These are phyloP conservation scores for Carduelis carduelis DNA, from an alignment of 2,797 vertebrate genomes.

Conservation along the genomic window DNA sequence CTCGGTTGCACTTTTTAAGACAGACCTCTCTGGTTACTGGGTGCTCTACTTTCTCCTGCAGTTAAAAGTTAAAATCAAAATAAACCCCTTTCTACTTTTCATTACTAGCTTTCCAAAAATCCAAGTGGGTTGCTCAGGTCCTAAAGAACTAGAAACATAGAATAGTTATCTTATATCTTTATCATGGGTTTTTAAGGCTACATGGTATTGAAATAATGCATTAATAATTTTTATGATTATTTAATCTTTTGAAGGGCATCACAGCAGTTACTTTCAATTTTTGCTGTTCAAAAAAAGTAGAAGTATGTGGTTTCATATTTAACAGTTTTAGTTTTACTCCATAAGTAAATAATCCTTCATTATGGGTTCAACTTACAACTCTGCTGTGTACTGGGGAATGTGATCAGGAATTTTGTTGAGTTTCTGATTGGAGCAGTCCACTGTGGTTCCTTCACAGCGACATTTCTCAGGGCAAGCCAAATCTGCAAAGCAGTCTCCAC, in stretches of 20 bases:
- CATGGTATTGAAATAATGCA: not conserved
- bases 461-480: constrained; percentile 96
- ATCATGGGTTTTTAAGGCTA: not conserved
- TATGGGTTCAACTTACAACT: constrained; percentile 85
- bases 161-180: not conserved
- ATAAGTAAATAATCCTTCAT: not conserved
- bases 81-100: not conserved
- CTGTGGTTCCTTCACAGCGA: constrained; percentile 94
- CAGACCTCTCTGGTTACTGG: not conserved
- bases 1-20: not conserved
- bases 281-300: not conserved
- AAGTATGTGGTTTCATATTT: not conserved
- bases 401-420: constrained; percentile 94
- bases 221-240: not conserved
- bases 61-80: not conserved
- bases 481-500: constrained; percentile 96
- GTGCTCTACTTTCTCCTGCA: not conserved
- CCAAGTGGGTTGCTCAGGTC: not conserved
- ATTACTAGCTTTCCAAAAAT: not conserved
- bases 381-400: constrained; percentile 94
- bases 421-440: constrained; percentile 98
- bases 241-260: not conserved
- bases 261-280: not conserved
- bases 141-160: not conserved
- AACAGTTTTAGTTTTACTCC: not conserved